phyloP scores from a whole-genome alignment of 2,113 vertebrate genomes.

The Cichladusa arquata region DNA sequence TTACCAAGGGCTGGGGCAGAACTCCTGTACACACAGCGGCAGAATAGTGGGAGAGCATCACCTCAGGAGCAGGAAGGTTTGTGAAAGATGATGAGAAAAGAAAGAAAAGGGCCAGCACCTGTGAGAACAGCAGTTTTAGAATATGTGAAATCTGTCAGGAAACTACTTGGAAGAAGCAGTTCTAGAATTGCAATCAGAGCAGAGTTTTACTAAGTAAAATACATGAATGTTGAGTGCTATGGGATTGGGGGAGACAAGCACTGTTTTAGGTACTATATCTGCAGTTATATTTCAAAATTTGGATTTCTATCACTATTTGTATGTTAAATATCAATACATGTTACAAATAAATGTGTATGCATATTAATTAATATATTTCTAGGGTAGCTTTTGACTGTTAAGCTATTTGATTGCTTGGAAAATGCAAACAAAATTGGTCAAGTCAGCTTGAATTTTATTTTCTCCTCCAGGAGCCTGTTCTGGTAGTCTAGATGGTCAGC shows the following conservation, averaged over 20 bases:
- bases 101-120: not conserved
- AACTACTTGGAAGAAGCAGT: not conserved
- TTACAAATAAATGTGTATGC: not conserved
- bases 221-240: not conserved
- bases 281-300: not conserved
- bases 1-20: not conserved
- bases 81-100: not conserved
- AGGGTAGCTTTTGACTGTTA: not conserved
- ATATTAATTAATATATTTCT: not conserved
- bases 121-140: not conserved
- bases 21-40: fast-evolving
- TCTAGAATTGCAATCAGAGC: not conserved
- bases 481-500: not conserved
- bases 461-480: not conserved
- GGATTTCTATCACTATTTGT: not conserved
- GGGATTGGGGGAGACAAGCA: not conserved
- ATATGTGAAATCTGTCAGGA: not conserved
- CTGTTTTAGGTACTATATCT: not conserved
- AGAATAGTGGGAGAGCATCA: not conserved
- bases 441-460: not conserved
- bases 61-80: not conserved
- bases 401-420: not conserved
- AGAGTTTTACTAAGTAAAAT: not conserved
- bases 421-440: not conserved
- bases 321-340: not conserved